Evolutionary conservation across 2,888 invertebrate genomes (phyloP).

Genomic region (Xylophagus ater): DNA sequence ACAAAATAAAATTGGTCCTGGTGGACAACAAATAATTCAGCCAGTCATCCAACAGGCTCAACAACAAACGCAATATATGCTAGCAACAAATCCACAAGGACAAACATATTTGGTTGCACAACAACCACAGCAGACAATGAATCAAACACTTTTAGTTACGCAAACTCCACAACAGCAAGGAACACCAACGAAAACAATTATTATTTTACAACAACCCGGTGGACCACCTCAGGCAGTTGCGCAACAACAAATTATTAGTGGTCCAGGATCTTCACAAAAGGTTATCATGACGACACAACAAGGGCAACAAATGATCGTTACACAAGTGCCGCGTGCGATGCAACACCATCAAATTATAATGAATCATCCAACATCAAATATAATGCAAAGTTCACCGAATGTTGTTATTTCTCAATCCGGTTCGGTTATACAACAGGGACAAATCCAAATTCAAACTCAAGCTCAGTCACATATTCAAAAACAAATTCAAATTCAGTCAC

Average conservation of each 20-base stretch:
- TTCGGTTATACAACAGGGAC: constrained; percentile 14
- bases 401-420: constrained; percentile 14
- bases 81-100: constrained; percentile 42
- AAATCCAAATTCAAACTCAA: constrained; percentile 19
- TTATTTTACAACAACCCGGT: constrained; percentile 49
- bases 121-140: constrained; percentile 41
- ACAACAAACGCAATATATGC: constrained; percentile 34
- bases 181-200: constrained; percentile 56
- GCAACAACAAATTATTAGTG: constrained; percentile 29
- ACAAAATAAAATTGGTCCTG: constrained; percentile 26
- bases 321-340: constrained; percentile 40
- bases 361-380: constrained; percentile 22
- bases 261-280: constrained; percentile 39
- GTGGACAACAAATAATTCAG: constrained; percentile 24
- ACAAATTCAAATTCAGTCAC: constrained; percentile 11
- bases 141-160: constrained; percentile 50
- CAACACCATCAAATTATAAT: constrained; percentile 26
- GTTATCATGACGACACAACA: constrained; percentile 52
- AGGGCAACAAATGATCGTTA: constrained; percentile 54
- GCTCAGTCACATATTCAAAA: constrained; percentile 19
- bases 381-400: constrained; percentile 11
- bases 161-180: constrained; percentile 57
- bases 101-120: constrained; percentile 57
- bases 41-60: constrained; percentile 37
- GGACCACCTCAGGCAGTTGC: constrained; percentile 25